A percentile compares a stretch with the other conserved stretches of the same genome.
Evolutionary conservation across 2,113 vertebrate genomes (phyloP).

Genomic region (Terrapene triunguis): DNA sequence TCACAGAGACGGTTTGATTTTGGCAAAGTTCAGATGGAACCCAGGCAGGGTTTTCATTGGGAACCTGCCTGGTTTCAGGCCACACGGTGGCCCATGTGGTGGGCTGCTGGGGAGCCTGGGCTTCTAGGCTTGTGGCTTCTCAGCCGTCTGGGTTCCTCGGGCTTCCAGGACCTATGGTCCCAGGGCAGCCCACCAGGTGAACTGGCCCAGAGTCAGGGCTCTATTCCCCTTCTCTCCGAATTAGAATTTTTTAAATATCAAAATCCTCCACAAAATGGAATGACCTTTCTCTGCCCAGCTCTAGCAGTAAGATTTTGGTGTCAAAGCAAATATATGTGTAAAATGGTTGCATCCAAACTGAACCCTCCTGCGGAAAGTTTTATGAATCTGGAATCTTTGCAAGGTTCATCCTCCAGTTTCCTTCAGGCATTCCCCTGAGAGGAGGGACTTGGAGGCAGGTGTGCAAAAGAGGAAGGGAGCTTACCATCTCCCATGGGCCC

Average conservation of each 20-base stretch:
- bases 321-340: neutral
- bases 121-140: too few relatives aligned
- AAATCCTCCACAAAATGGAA: neutral
- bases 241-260: neutral
- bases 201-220: neutral
- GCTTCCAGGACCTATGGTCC: neutral
- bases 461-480: neutral
- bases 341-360: neutral
- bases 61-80: neutral
- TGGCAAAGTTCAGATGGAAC: neutral
- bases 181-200: fast-evolving
- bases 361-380: neutral
- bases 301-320: neutral
- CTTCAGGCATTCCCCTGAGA: too few relatives aligned
- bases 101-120: neutral
- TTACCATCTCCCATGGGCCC: neutral
- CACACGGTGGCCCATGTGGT: fast-evolving
- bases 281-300: neutral
- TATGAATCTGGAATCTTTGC: neutral
- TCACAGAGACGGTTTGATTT: neutral
- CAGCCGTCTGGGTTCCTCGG: fast-evolving
- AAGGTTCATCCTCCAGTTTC: neutral
- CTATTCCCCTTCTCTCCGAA: neutral
- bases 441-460: neutral
- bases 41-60: fast-evolving